Evolutionary conservation across 2,113 vertebrate species (phyloP).

Genomic region (Ivindomyrus marchei): DNA sequence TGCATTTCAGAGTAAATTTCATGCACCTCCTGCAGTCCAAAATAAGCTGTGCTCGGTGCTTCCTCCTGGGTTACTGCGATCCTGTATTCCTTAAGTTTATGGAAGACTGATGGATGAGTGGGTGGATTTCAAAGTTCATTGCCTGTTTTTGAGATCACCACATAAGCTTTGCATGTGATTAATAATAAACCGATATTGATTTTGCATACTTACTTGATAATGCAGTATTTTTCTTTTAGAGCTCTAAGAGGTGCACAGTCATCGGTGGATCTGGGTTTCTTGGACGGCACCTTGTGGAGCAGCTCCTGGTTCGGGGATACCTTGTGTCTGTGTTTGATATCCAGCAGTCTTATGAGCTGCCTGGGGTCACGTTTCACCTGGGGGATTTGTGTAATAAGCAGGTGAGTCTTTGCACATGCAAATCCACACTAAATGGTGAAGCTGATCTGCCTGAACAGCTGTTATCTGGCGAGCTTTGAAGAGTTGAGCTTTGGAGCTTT

Average conservation of each 20-base stretch:
- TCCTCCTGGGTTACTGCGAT: background rate
- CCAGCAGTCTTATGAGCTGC: conserved; percentile 65
- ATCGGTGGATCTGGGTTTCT: conserved; percentile 90
- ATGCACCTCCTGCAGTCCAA: background rate
- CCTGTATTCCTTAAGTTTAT: background rate
- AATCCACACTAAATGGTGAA: background rate
- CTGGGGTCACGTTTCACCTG: conserved; percentile 71
- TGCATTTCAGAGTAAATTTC: background rate
- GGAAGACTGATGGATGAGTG: background rate
- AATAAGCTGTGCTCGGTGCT: background rate
- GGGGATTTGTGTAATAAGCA: conserved; percentile 85
- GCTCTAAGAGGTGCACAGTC: conserved; percentile 71
- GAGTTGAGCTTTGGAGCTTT: background rate
- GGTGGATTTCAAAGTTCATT: background rate
- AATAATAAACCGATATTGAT: background rate
- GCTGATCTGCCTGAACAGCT: background rate
- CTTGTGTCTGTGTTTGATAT: conserved; percentile 84
- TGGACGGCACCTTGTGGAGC: conserved; percentile 85
- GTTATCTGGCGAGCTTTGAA: background rate
- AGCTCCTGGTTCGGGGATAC: conserved; percentile 75
- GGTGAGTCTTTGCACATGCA: conserved; percentile 50
- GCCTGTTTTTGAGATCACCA: background rate
- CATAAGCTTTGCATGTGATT: background rate
- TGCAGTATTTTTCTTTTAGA: conserved; percentile 48
- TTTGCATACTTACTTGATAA: background rate